Evolutionary conservation across 2,888 invertebrate species (phyloP).

Genomic region (Keiferia lycopersicella): DNA sequence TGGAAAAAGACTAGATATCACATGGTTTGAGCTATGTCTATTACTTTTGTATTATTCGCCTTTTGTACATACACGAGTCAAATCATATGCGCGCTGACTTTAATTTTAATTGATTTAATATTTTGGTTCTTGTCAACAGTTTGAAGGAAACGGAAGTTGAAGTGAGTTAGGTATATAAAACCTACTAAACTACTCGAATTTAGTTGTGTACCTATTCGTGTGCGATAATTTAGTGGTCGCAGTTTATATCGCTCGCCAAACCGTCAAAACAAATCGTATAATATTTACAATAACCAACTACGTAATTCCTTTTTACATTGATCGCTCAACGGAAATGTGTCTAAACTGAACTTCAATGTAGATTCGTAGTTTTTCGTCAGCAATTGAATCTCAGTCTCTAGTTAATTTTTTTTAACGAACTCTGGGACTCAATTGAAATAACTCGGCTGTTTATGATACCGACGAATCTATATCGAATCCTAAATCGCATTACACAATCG

Average conservation of each 20-base stretch:
- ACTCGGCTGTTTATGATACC: slow-evolving; percentile 2
- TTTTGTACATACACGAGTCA: slow-evolving; percentile 29
- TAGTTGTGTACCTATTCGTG: slow-evolving; percentile 46
- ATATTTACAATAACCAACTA: slow-evolving; percentile 41
- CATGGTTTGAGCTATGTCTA: slow-evolving; percentile 77
- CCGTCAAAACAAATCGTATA: slow-evolving; percentile 39
- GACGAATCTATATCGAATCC: slow-evolving; percentile 38
- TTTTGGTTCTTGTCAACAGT: slow-evolving; percentile 41
- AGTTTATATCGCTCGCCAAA: slow-evolving; percentile 37
- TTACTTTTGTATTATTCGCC: slow-evolving; percentile 48
- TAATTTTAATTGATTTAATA: slow-evolving; percentile 48
- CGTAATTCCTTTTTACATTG: slow-evolving; percentile 25
- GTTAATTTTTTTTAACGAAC: not conserved
- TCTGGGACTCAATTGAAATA: no score
- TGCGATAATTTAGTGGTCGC: slow-evolving; percentile 34
- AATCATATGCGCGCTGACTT: slow-evolving; percentile 35
- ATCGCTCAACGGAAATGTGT: slow-evolving; percentile 25
- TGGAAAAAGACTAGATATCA: slow-evolving; percentile 79
- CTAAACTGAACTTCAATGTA: slow-evolving; percentile 29
- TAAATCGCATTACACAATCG: slow-evolving; percentile 50
- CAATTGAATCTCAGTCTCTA: no score
- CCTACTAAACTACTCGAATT: slow-evolving; percentile 43
- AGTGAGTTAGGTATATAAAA: slow-evolving; percentile 45
- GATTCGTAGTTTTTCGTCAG: slow-evolving; percentile 39
- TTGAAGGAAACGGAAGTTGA: slow-evolving; percentile 26